Percentiles rank a stretch among this genome's conserved stretches.
Evolutionary conservation across 2,113 vertebrate species (phyloP).

Genomic region (Poeciliopsis prolifica): DNA sequence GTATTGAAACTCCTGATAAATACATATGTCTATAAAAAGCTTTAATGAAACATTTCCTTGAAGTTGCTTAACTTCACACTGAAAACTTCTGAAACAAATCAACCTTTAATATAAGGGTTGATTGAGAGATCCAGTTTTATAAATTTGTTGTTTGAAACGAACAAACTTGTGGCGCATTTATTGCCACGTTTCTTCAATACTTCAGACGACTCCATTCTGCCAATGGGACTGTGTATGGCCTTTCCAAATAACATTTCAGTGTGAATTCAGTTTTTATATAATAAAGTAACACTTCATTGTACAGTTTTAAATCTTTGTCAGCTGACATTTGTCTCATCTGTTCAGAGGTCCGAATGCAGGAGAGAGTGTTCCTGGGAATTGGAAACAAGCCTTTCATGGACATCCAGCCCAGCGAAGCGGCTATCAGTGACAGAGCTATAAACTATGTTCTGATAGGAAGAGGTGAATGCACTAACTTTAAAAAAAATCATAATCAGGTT

Average conservation of each 20-base stretch:
- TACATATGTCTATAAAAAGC: neutral
- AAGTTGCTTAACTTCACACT: no score
- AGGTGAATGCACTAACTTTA: conserved; percentile 54
- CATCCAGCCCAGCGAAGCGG: conserved; percentile 83
- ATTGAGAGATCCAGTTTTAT: neutral
- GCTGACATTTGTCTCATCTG: neutral
- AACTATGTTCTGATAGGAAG: conserved; percentile 71
- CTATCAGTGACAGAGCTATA: conserved; percentile 79
- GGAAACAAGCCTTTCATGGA: conserved; percentile 84
- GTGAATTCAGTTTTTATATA: no score
- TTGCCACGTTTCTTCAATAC: no score
- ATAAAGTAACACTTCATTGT: neutral
- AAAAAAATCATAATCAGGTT: neutral
- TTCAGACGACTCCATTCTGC: no score
- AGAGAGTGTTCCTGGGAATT: conserved; percentile 83
- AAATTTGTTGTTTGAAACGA: neutral
- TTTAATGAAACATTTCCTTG: neutral
- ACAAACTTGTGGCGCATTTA: no score
- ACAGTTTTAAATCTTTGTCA: neutral
- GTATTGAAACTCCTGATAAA: neutral
- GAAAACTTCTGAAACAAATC: neutral
- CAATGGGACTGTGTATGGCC: no score
- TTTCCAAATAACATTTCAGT: no score
- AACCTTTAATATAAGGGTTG: neutral
- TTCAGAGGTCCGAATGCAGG: conserved; percentile 83